Conservation (phyloP, 2,113 vertebrate genomes). For the Sorex fumeus region DNA sequence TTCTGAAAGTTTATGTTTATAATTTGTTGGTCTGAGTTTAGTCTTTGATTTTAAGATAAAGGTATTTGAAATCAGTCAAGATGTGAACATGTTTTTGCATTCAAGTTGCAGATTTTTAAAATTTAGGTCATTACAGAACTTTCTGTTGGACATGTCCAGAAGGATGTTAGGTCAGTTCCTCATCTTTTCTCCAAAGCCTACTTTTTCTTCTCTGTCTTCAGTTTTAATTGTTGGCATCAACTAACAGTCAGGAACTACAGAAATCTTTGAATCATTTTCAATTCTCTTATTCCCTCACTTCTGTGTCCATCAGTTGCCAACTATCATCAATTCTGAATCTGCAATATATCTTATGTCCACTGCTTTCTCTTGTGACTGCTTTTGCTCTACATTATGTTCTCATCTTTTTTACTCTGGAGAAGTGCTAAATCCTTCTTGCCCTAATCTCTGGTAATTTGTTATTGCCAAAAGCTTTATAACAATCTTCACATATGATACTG, state of each 20-base stretch:
- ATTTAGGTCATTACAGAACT: background rate
- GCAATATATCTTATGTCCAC: background rate
- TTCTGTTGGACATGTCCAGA: background rate
- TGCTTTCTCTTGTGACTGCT: background rate
- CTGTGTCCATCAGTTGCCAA: conserved; percentile 37
- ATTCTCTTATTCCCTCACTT: background rate
- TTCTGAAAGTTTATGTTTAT: conserved; percentile 1
- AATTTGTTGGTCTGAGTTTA: background rate
- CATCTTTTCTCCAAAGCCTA: background rate
- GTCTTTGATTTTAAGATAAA: background rate
- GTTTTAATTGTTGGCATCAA: background rate
- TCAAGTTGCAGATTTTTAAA: conserved; percentile 10
- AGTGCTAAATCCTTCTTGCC: background rate
- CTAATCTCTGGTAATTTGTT: background rate
- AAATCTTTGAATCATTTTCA: background rate
- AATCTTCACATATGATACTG: background rate
- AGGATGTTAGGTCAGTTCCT: background rate
- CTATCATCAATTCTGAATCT: background rate
- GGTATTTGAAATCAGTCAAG: background rate
- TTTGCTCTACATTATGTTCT: background rate
- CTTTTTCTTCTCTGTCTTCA: background rate
- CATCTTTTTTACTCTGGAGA: background rate
- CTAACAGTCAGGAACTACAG: background rate
- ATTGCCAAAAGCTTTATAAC: background rate
- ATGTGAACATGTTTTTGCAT: background rate